Conservation (phyloP, 2,113 vertebrate species). For the Petaurus breviceps region DNA sequence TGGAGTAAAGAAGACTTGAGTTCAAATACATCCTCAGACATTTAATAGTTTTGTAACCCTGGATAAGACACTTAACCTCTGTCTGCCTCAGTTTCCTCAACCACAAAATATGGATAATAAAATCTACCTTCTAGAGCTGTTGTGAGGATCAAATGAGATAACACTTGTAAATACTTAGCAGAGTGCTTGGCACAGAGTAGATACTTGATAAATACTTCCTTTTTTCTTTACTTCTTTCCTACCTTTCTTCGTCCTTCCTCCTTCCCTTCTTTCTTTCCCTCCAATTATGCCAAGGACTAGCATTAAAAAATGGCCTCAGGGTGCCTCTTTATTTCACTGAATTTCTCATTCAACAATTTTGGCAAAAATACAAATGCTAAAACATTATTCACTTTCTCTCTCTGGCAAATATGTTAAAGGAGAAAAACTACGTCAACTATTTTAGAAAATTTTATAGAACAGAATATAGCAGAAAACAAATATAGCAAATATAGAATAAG, state of each 20-base stretch:
- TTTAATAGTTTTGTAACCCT: background rate
- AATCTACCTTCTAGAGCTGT: background rate
- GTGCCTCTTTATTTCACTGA: background rate
- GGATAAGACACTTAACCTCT: background rate
- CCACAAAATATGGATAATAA: background rate
- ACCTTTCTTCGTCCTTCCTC: background rate
- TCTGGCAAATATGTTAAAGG: background rate
- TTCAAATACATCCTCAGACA: background rate
- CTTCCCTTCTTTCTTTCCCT: background rate
- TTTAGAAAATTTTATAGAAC: background rate
- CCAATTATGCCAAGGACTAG: background rate
- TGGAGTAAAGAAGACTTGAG: too few species aligned
- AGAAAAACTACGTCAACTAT: background rate
- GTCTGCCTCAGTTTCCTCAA: background rate
- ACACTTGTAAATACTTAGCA: background rate
- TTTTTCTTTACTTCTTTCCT: background rate
- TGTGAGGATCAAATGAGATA: background rate
- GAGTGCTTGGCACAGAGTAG: background rate
- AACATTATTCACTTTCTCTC: background rate
- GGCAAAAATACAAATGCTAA: background rate
- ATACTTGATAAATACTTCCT: background rate
- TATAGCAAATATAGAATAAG: too few species aligned
- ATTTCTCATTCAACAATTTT: background rate
- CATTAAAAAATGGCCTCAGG: background rate
- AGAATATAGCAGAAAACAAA: background rate